Percentiles rank a stretch among this genome's conserved stretches.
Conservation (phyloP, 2,113 vertebrate genomes). For the Lampris incognitus region DNA sequence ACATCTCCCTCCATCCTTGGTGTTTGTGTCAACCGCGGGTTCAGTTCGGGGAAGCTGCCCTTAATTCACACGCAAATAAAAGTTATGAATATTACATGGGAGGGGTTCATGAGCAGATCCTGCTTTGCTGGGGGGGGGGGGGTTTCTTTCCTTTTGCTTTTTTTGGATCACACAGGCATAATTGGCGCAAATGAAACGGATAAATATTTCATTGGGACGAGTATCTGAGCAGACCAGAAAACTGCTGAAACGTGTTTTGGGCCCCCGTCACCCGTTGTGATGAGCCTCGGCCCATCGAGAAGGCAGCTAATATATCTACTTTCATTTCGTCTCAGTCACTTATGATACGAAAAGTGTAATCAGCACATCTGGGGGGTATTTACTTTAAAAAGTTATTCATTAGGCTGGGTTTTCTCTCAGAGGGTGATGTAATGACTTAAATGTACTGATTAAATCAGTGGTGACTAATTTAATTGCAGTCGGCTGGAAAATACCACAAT, state of each 20-base stretch:
- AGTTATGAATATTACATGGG: conserved; percentile 57
- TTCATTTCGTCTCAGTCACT: too few relatives aligned
- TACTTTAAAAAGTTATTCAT: conserved; percentile 47
- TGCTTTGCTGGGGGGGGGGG: not conserved
- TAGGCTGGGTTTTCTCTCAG: not conserved
- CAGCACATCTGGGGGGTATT: conserved; percentile 33
- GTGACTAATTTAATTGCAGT: conserved; percentile 28
- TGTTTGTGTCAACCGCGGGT: conserved; percentile 48
- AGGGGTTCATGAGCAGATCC: conserved; percentile 9
- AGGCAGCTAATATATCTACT: too few relatives aligned
- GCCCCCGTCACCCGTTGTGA: not conserved
- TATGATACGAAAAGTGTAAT: conserved; percentile 19
- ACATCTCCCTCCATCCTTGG: conserved; percentile 31
- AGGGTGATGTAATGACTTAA: conserved; percentile 9
- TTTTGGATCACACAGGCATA: too few relatives aligned
- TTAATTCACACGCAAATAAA: conserved; percentile 56
- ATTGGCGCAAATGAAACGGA: conserved; percentile 46
- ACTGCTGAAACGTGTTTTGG: not conserved
- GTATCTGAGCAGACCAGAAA: conserved; percentile 12
- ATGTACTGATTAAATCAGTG: conserved; percentile 32
- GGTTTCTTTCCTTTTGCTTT: too few relatives aligned
- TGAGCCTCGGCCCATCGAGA: too few relatives aligned
- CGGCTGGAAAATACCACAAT: conserved; percentile 31
- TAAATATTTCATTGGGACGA: conserved; percentile 51
- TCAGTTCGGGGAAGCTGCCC: conserved; percentile 53